Conservation (phyloP, 2,797 vertebrate species). For the Eospalax fontanierii region DNA sequence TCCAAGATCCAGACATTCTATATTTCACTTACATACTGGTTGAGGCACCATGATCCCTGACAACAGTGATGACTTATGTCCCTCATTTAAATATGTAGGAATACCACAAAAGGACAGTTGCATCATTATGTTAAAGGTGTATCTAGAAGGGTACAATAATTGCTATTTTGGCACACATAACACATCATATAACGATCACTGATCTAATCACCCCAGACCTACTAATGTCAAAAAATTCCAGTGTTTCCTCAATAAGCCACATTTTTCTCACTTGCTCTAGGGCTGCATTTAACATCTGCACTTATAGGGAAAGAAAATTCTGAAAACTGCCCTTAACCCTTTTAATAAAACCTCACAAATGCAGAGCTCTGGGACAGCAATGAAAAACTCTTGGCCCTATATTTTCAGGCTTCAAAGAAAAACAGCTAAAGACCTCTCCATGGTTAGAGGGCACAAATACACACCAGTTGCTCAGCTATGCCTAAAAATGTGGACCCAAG, state of each 20-base stretch:
- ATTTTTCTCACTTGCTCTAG: constrained; percentile 13
- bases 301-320: not conserved
- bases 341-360: constrained; percentile 52
- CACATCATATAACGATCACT: constrained; percentile 16
- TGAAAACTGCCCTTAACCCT: constrained; percentile 55
- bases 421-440: constrained; percentile 16
- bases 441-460: constrained; percentile 23
- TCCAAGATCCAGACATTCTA: not conserved
- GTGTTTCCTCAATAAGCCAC: constrained; percentile 68
- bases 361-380: not conserved
- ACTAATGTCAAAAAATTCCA: constrained; percentile 38
- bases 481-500: not conserved
- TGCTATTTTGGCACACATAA: constrained; percentile 58
- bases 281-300: constrained; percentile 22
- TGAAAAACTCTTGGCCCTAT: not conserved
- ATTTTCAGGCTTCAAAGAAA: constrained; percentile 67
- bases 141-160: constrained; percentile 28
- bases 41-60: not conserved
- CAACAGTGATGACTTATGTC: not conserved
- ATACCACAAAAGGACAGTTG: constrained; percentile 15
- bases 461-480: constrained; percentile 35
- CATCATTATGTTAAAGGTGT: constrained; percentile 33
- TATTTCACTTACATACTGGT: not conserved
- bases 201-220: constrained; percentile 51
- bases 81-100: constrained; percentile 29